Conservation (phyloP, 2,113 vertebrate genomes). For the Cyanistes caeruleus region DNA sequence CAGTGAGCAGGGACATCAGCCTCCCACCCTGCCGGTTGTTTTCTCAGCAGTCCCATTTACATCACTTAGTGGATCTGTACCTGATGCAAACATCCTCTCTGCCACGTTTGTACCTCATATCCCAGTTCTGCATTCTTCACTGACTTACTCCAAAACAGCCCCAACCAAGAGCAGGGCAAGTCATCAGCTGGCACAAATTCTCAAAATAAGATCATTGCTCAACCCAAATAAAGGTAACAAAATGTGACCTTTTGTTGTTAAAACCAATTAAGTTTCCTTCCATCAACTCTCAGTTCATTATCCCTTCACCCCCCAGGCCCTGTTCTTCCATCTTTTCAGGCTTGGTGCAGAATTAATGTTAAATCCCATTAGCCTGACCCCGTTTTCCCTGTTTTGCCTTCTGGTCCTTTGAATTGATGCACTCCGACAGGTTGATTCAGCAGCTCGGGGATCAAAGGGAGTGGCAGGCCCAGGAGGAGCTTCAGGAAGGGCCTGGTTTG, state of each 20-base stretch:
- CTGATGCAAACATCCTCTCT: not conserved
- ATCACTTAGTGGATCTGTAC: not conserved
- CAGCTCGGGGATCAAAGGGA: not conserved
- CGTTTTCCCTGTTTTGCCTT: not conserved
- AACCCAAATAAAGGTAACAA: constrained; percentile 42
- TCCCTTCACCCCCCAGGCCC: constrained; percentile 34
- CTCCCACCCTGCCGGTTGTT: not conserved
- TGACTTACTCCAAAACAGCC: not conserved
- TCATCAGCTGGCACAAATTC: not conserved
- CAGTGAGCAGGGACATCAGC: not conserved
- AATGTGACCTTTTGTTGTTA: constrained; percentile 51
- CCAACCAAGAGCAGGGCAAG: not conserved
- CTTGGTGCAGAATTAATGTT: constrained; percentile 30
- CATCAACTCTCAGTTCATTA: constrained; percentile 52
- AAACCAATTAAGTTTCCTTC: constrained; percentile 51
- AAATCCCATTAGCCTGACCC: constrained; percentile 58
- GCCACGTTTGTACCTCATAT: not conserved
- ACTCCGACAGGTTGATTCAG: not conserved
- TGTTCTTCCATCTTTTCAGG: constrained; percentile 32
- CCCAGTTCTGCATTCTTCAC: not conserved
- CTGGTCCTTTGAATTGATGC: not conserved
- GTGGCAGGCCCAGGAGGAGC: not conserved
- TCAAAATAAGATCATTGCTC: constrained; percentile 21
- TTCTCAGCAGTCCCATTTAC: not conserved
- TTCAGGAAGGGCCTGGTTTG: not conserved